Base-by-base conservation (phyloP, 2,113 vertebrate genomes). In the Gymnogyps californianus region DNA sequence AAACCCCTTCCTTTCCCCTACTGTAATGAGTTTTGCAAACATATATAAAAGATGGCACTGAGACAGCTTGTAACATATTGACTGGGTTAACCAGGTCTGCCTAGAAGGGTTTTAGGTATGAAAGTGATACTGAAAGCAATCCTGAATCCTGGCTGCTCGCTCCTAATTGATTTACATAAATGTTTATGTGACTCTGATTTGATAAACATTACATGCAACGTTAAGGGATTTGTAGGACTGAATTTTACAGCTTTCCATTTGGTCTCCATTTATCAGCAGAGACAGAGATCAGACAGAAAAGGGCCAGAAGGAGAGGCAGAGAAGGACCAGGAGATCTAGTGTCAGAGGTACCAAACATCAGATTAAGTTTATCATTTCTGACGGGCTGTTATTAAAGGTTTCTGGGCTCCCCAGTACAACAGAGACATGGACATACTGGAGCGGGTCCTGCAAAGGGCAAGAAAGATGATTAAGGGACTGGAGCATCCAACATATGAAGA, bases 131-230 rank as follows among this genome's bases (percentile, higher is more conserved):
- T 54, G 79, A 74, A 96, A 91, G 66, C 49, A 85, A 83, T 62
- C 42, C 83, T 42, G 42, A 74, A 74, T 49, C 61, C 78, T 87
- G 87, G 42, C 66, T 96, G 65, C 81, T 75, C 0, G 0, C 44
- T 96, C 80, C 61, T 94, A 91, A 93, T 80, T 95, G 95, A 96
- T 97, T 95, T 96, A 96, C 91, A 85, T 80, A 95, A 88, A 93
- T 90, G 90, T 96, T 97, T 93, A 89, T 84, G 78, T 74, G 71
- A 74, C 82, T 94, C 81, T 3, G 10, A 91, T 96, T 96, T 94
- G 93, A 93, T 93, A 93, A 94, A 93, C 87, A 86, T 87, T 76
- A 65, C 51, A 40, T 66, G n/a, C 93, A 93, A 95, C 0, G 0
- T 75, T 89, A 87, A 91, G 46, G 59, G 83, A 89, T 82, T 86